Conservation (phyloP, 2,113 vertebrate genomes). For the Illadopsis cleaveri region DNA sequence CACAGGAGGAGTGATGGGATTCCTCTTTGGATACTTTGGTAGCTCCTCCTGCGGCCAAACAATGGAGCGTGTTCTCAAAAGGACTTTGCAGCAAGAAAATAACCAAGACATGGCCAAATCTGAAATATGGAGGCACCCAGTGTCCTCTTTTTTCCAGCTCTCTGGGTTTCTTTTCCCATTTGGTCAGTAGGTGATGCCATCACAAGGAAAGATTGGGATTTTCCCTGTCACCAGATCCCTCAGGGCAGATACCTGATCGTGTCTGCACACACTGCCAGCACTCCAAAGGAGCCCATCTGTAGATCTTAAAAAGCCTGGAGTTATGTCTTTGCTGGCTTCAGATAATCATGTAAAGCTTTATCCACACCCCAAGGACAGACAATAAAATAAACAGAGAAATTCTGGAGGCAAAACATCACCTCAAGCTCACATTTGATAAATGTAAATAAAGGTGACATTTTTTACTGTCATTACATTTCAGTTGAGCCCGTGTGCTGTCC, state of each 20-base stretch:
- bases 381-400: background rate
- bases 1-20: background rate
- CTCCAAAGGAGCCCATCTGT: background rate
- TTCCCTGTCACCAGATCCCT: background rate
- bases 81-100: background rate
- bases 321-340: background rate
- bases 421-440: background rate
- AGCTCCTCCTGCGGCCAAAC: background rate
- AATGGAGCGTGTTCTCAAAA: fast-evolving
- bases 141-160: background rate
- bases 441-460: background rate
- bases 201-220: background rate
- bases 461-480: background rate
- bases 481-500: background rate
- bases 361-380: background rate
- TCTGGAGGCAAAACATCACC: background rate
- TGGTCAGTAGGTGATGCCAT: background rate
- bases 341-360: background rate
- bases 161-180: background rate
- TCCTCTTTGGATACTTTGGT: fast-evolving
- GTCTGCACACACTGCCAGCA: background rate
- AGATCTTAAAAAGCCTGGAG: background rate
- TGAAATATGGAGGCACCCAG: background rate
- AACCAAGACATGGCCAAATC: fast-evolving
- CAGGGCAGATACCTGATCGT: background rate